These are phyloP conservation scores for Axis porcinus DNA, from an alignment of 2,113 vertebrate genomes.

Conservation along the genomic window DNA sequence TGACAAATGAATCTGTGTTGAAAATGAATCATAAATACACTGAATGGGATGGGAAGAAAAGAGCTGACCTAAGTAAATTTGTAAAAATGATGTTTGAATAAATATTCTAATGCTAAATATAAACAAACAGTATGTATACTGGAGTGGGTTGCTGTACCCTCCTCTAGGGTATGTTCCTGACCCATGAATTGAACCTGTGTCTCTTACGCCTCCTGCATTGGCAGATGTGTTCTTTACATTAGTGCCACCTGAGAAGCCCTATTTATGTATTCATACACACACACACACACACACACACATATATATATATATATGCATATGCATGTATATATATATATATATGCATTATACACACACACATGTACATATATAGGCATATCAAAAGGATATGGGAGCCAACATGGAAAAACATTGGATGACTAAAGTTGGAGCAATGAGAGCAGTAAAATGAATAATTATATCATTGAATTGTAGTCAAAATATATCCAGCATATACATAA, in stretches of 20 bases:
- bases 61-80: neutral
- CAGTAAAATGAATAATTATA: neutral
- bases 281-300: too few relatives aligned
- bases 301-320: neutral
- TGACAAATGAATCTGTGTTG: neutral
- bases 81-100: neutral
- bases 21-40: neutral
- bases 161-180: neutral
- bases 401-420: neutral
- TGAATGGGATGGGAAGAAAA: neutral
- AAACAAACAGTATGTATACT: neutral
- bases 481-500: neutral
- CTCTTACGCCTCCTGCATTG: neutral
- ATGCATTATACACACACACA: neutral
- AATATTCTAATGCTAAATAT: neutral
- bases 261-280: neutral
- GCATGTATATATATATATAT: neutral
- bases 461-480: neutral
- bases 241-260: neutral
- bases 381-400: neutral
- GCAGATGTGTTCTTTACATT: neutral
- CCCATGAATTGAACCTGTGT: neutral
- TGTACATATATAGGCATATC: neutral
- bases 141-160: neutral
- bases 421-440: neutral